phyloP scores from a whole-genome alignment of 1,140 invertebrate genomes.

The Cephus cinctus region DNA sequence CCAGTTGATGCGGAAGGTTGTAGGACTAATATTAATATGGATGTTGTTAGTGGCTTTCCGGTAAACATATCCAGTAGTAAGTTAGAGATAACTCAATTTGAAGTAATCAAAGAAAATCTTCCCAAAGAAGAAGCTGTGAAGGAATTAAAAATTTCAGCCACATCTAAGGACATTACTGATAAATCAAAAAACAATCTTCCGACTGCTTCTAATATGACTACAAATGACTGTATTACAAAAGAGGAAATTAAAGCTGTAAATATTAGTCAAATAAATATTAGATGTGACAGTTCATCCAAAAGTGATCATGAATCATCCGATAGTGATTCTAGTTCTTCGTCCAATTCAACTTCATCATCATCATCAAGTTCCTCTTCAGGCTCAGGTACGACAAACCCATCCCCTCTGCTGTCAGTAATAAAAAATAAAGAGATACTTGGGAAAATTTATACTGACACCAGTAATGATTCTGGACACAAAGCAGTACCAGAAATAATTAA shows the following conservation, averaged over 20 bases:
- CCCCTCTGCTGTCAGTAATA: slow-evolving; percentile 5
- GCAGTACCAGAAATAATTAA: neutral
- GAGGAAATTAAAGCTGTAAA: neutral
- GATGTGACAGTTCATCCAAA: slow-evolving; percentile 18
- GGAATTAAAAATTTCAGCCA: slow-evolving; percentile 40
- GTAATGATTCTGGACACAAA: slow-evolving; percentile 12
- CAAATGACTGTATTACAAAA: too few relatives aligned
- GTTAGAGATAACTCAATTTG: slow-evolving; percentile 47
- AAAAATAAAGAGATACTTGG: slow-evolving; percentile 14
- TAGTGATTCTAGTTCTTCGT: slow-evolving; percentile 30
- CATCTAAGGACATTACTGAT: slow-evolving; percentile 20
- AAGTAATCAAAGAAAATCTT: slow-evolving; percentile 50
- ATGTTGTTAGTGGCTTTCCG: neutral
- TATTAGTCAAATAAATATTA: neutral
- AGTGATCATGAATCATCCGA: slow-evolving; percentile 30
- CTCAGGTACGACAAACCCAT: slow-evolving; percentile 16
- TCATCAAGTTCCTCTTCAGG: slow-evolving; percentile 19
- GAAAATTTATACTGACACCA: slow-evolving; percentile 23
- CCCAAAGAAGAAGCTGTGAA: slow-evolving; percentile 42
- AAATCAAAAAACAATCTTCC: too few relatives aligned
- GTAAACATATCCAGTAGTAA: slow-evolving; percentile 13
- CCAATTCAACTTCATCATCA: slow-evolving; percentile 21
- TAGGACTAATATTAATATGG: neutral
- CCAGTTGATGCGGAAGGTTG: neutral
- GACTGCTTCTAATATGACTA: too few relatives aligned